A percentile compares a stretch with the other conserved stretches of the same genome.
Evolutionary conservation across 2,888 invertebrate genomes (phyloP).

Genomic region (Sesia bembeciformis): DNA sequence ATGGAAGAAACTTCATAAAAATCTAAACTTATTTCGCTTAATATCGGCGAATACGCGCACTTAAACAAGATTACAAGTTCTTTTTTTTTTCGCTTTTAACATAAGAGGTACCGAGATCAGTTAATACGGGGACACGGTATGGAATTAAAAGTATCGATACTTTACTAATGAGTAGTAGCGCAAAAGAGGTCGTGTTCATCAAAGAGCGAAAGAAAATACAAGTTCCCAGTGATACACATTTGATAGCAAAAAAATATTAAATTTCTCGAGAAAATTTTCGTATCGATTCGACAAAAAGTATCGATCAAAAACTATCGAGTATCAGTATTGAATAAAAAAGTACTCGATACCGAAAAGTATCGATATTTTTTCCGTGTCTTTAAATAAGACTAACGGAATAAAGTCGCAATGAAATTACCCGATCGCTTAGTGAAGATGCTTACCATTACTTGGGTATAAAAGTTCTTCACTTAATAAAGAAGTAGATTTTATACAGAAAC

Average conservation of each 20-base stretch:
- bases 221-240: no score
- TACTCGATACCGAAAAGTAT: no score
- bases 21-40: slow-evolving; percentile 30
- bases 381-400: slow-evolving; percentile 23
- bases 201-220: no score
- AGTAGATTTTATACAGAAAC: slow-evolving; percentile 53
- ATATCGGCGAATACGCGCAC: slow-evolving; percentile 31
- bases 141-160: no score
- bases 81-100: slow-evolving; percentile 34
- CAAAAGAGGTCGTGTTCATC: no score
- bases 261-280: no score
- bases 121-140: slow-evolving; percentile 18
- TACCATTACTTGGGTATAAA: slow-evolving; percentile 49
- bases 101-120: slow-evolving; percentile 15
- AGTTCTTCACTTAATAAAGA: slow-evolving; percentile 58
- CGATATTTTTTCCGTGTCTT: no score
- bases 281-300: no score
- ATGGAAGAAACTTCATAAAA: slow-evolving; percentile 16
- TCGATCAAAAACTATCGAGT: no score
- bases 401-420: slow-evolving; percentile 44
- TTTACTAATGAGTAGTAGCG: no score
- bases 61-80: slow-evolving; percentile 34
- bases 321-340: no score
- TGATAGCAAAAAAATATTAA: no score
- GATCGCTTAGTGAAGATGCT: slow-evolving; percentile 47